Base-by-base conservation (phyloP, 2,888 invertebrate genomes). In the Hypena proboscidalis region DNA sequence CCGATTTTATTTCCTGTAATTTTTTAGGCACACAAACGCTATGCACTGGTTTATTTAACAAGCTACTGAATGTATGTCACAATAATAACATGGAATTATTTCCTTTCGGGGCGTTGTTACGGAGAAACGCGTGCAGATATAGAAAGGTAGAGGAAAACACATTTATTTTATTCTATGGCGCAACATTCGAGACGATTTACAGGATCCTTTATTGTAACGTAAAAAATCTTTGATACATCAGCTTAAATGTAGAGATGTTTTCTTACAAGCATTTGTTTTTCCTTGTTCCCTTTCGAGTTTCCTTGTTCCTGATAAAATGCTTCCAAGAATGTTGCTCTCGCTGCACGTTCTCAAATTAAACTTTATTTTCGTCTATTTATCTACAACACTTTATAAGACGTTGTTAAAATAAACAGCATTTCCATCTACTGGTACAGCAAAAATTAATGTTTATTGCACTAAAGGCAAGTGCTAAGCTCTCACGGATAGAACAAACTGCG, bases 371-470 rank as follows among this genome's bases (percentile, higher is more conserved):
- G 19, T 23, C 25, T 29, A 39, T 39, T 44, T 20, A 35, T 33
- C 25, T 21, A 47, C 36, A 31, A 41, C 41, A 34, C 36, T 50
- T 51, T 37, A 40, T 31, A 21, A 10, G 33, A 39, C 36, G 36
- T 44, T 42, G 45, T 48, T 41, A 52, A 33, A 27, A 35, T 36
- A 57, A 52, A 53, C 53, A 54, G 50, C 50, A 61, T 63, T 63
- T 58, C 44, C 31, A 57, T 52, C 52, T 42, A 40, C 44, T 40
- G 54, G 58, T 46, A 43, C 34, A 49, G 66, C 61, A 65, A 65
- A 75, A 74, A 77, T 65, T 73, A 75, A 70, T 74, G 71, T 70
- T 56, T 67, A 61, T 60, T 54, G 56, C 59, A 56, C 59, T 72
- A 68, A 67, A 76, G 67, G 61, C 68, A 68, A 74, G 68, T 68